phyloP scores from a whole-genome alignment of 2,888 invertebrate genomes.

The Rhorus exstirpatorius region DNA sequence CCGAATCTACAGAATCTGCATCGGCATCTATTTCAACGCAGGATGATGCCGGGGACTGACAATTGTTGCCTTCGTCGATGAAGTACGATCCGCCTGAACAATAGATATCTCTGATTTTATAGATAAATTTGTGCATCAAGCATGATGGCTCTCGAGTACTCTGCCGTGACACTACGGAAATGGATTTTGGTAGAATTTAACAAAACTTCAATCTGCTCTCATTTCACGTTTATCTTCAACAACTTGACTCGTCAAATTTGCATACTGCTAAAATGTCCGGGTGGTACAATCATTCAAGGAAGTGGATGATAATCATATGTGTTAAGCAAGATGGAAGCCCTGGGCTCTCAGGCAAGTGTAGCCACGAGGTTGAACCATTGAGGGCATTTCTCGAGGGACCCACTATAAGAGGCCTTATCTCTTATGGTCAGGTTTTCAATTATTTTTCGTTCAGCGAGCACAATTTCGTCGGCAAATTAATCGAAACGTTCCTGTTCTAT shows the following conservation, averaged over 20 bases:
- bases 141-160: too few species aligned
- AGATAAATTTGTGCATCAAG: too few species aligned
- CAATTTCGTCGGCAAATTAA: slow-evolving; percentile 27
- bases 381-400: slow-evolving; percentile 34
- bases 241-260: neutral
- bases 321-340: slow-evolving; percentile 24
- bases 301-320: too few species aligned
- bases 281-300: slow-evolving; percentile 41
- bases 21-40: too few species aligned
- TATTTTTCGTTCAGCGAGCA: slow-evolving; percentile 9
- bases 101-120: too few species aligned
- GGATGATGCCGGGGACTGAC: too few species aligned
- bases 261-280: slow-evolving; percentile 10
- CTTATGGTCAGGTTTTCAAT: neutral
- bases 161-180: too few species aligned
- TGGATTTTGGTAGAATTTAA: neutral
- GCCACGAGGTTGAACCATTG: slow-evolving; percentile 52
- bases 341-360: slow-evolving; percentile 36
- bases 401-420: neutral
- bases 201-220: neutral
- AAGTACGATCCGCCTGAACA: too few species aligned
- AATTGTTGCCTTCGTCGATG: too few species aligned
- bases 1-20: neutral
- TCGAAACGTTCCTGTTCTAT: neutral
- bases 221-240: neutral